Base-by-base conservation (phyloP, 2,888 invertebrate species). In the Epinotia bilunana region DNA sequence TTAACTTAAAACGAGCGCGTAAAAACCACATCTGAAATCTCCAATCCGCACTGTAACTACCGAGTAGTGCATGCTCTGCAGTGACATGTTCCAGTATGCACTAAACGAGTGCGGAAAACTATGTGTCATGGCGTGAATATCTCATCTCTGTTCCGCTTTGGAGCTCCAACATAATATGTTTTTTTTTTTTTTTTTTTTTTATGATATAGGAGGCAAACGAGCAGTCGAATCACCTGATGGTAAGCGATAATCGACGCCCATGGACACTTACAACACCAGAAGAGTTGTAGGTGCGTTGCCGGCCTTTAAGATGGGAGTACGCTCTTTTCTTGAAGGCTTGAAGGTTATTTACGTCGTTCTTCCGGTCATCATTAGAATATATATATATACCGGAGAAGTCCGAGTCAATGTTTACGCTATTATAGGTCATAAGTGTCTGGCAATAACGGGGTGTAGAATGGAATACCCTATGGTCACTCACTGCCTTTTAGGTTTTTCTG, bases 91-190 rank as follows among this genome's bases (percentile, higher is more conserved):
- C 75, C 80, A 79, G 65, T 72, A 77, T 80, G 83, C 83, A 83
- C 81, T 80, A 28, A 80, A 81, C 88, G 84, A 76, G 81, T 83
- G 83, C 84, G 64, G 76, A 78, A 79, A 77, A 82, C 80, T 20
- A n/a, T 55, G 81, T 82, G 83, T 84, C 82, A 85, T 82, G 79
- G 82, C 83, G 80, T 79, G 77, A 13, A 39, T 39, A 72, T 63
- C 49, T 55, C 61, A 64, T 53, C 79, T 83, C 79, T 84, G 85
- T 88, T 90, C 88, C 87, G 88, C 86, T 82, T 85, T 79, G 84
- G 78, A 9, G n/a, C 46, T 64, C 53, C 70, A 71, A 73, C 76
- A 72, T 58, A 68, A 69, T 57, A 43, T 69, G 69, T 60, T 46
- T 69, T n/a, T n/a, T n/a, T n/a, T n/a, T n/a, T n/a, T n/a, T n/a